A percentile compares a stretch with the other conserved stretches of the same genome.
phyloP scores from a whole-genome alignment of 30 jellyfish, hydroid and myxozoan genomes.

The Cassiopea andromeda region DNA sequence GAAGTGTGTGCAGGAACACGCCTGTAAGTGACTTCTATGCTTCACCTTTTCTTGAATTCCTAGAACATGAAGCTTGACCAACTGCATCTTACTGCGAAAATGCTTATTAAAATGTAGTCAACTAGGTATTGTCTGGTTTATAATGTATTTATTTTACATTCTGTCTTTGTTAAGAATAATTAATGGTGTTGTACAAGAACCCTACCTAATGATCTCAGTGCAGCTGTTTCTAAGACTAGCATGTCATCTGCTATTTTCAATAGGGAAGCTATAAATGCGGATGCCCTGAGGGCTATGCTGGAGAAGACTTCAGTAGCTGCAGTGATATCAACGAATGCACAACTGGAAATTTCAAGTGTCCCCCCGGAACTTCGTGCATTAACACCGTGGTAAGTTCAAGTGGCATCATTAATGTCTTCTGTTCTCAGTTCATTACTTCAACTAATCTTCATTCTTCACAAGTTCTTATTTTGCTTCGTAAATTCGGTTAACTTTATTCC shows the following conservation, averaged over 20 bases:
- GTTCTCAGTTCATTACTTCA: too few relatives aligned
- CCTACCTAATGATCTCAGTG: too few relatives aligned
- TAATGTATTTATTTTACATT: too few relatives aligned
- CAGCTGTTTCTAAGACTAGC: not conserved
- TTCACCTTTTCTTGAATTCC: not conserved
- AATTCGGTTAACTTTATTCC: too few relatives aligned
- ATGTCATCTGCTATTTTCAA: not conserved
- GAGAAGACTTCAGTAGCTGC: constrained; percentile 65
- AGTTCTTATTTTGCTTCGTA: too few relatives aligned
- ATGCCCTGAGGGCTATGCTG: constrained; percentile 77
- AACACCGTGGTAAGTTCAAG: constrained; percentile 68
- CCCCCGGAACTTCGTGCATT: constrained; percentile 69
- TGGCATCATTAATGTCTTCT: too few relatives aligned
- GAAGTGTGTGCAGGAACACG: constrained; percentile 58
- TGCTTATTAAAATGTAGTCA: too few relatives aligned
- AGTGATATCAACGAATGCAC: constrained; percentile 75
- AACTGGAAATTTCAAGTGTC: constrained; percentile 73
- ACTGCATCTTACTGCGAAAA: too few relatives aligned
- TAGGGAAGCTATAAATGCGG: constrained; percentile 76
- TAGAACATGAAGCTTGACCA: not conserved
- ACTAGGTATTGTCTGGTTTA: too few relatives aligned
- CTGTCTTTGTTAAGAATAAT: too few relatives aligned
- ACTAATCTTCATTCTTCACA: too few relatives aligned
- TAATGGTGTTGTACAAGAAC: too few relatives aligned
- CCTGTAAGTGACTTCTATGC: constrained; percentile 40